A percentile compares a stretch with the other conserved stretches of the same genome.
Evolutionary conservation across 2,888 invertebrate genomes (phyloP).

Genomic region (Limnephilus marmoratus): DNA sequence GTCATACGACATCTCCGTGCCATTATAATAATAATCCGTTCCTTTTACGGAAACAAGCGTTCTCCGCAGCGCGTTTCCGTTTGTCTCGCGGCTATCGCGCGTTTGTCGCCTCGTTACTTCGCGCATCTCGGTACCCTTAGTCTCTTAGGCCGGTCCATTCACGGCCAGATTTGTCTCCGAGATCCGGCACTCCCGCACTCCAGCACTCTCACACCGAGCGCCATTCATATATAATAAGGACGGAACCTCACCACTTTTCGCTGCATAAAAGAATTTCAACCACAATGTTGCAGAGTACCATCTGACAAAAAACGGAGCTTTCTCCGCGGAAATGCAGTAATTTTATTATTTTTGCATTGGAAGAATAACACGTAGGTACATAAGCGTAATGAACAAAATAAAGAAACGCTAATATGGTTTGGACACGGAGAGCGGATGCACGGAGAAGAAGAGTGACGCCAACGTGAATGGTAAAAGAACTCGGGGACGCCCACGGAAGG

Average conservation of each 20-base stretch:
- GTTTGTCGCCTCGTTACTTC: constrained; percentile 36
- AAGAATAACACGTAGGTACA: no score
- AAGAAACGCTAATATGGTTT: no score
- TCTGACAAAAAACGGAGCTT: neutral
- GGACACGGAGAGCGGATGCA: no score
- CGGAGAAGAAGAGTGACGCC: no score
- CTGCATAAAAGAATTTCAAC: neutral
- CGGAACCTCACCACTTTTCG: neutral
- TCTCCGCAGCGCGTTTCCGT: constrained; percentile 17
- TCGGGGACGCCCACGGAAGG: no score
- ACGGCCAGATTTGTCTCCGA: constrained; percentile 9
- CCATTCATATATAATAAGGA: neutral
- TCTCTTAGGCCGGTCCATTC: neutral
- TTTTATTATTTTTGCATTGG: neutral
- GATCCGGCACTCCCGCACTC: neutral
- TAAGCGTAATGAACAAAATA: no score
- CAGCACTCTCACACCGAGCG: neutral
- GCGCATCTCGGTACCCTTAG: constrained; percentile 28
- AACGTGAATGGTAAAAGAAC: no score
- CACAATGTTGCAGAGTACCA: neutral
- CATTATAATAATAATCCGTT: constrained; percentile 39
- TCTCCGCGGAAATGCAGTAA: neutral
- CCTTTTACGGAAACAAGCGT: constrained; percentile 44
- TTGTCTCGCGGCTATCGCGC: constrained; percentile 27
- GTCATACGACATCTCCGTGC: constrained; percentile 25